Evolutionary conservation across 1,140 invertebrate genomes (phyloP), one percentile per base, ranked within the genome.

Genomic region (Lasioglossum albipes): DNA sequence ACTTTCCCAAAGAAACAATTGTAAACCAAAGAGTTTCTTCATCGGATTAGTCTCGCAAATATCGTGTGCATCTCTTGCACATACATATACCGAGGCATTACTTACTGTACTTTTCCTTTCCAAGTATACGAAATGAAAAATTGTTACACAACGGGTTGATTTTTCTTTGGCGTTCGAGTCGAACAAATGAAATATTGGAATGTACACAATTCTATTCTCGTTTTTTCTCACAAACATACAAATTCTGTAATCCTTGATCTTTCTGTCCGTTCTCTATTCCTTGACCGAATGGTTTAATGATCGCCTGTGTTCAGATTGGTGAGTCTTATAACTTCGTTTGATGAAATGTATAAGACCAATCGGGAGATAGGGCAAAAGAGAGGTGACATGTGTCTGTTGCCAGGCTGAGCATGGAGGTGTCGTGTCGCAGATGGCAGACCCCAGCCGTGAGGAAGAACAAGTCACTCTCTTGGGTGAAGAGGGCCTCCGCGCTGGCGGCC

Each of bases 391-490:
- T 94, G 93, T 94, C 93, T 94, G 94, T 94, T 94, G 94, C 93
- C 94, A 95, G 95, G 94, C 94, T 95, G 94, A 95, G 92, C 92
- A 94, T 93, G 93, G 94, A 93, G 93, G 92, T 93, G 93, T 94
- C 93, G 91, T 93, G 93, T 94, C 94, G 94, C 96, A 98, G 97
- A 97, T 98, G 97, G 96, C 97, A 93, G 97, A 97, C 93, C 96
- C 97, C 92, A 96, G 97, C 92, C 96, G 97, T 90, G 97, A 97
- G 93, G 98, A 99, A 94, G 98, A 99, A 94, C 97, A 97, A 94
- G 96, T 98, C 87, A 97, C 97, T 89, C 95, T 99, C 89, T 95
- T 99, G 89, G 97, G 98, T 91, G 98, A 99, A 94, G 98, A 99
- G 94, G 97, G 97, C 90, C 95, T 98, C 88, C 96, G 97, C 92